Conservation (phyloP, 2,888 invertebrate species). For the Agriopis leucophaearia region DNA sequence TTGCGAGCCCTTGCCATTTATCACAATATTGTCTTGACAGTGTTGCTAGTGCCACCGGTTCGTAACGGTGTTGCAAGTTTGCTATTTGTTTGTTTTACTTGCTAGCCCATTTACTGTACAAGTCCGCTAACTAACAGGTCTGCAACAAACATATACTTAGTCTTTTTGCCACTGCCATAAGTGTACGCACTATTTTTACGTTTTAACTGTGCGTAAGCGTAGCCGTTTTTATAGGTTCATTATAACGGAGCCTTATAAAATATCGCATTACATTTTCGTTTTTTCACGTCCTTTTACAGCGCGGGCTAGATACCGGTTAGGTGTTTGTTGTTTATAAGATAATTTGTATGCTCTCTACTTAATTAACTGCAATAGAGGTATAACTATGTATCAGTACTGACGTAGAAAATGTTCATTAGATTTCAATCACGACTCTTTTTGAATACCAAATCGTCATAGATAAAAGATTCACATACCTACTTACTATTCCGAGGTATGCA, state of each 20-base stretch:
- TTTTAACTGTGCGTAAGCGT: conserved; percentile 38
- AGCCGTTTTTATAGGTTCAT: conserved; percentile 43
- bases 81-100: conserved; percentile 63
- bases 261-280: conserved; percentile 47
- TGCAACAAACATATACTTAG: conserved; percentile 44
- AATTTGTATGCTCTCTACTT: conserved; percentile 18
- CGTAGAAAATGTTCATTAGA: conserved; percentile 34
- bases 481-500: conserved; percentile 49
- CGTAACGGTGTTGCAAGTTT: conserved; percentile 13
- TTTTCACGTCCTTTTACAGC: conserved; percentile 38
- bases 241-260: conserved; percentile 54
- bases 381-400: conserved; percentile 21
- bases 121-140: conserved; percentile 54
- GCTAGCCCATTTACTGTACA: conserved; percentile 63
- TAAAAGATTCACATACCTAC: conserved; percentile 35
- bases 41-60: conserved; percentile 42
- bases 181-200: conserved; percentile 47
- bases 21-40: conserved; percentile 45
- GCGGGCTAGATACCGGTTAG: conserved; percentile 31
- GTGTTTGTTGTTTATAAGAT: conserved; percentile 3
- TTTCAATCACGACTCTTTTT: conserved; percentile 38
- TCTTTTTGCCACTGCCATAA: conserved; percentile 54
- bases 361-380: conserved; percentile 10
- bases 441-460: conserved; percentile 40
- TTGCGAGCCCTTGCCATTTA: conserved; percentile 25